Conservation (phyloP, 1,140 invertebrate species). For the Drosophila equinoxialis region DNA sequence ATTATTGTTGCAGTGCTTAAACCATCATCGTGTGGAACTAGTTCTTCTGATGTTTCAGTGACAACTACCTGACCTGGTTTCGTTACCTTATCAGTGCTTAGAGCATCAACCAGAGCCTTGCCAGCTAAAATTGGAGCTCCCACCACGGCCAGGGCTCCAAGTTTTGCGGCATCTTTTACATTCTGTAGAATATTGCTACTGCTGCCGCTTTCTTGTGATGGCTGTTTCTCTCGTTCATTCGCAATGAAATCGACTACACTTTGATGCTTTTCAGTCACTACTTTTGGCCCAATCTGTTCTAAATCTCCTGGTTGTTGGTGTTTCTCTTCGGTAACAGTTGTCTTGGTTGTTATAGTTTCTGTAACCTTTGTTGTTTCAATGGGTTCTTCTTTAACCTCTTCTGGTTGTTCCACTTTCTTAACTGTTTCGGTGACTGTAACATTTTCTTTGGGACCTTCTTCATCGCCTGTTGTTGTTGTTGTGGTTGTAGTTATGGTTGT, state of each 20-base stretch:
- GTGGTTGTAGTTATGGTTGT: conserved; percentile 58
- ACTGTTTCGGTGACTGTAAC: conserved; percentile 24
- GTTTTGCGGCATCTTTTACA: conserved; percentile 91
- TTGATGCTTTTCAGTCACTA: conserved; percentile 42
- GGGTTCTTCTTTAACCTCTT: conserved; percentile 3
- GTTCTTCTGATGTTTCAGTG: conserved; percentile 31
- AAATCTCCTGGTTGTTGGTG: conserved; percentile 35
- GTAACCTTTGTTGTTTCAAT: conserved; percentile 28
- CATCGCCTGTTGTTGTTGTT: conserved; percentile 35
- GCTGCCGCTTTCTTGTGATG: conserved; percentile 24
- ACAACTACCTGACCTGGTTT: conserved; percentile 73
- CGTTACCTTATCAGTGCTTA: conserved; percentile 85
- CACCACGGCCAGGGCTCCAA: conserved; percentile 91
- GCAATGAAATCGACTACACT: conserved; percentile 65
- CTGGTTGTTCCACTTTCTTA: background rate
- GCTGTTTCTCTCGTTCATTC: conserved; percentile 44
- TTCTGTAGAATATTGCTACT: conserved; percentile 79
- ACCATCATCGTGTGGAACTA: conserved; percentile 19
- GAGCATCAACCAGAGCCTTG: conserved; percentile 91
- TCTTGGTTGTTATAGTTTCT: conserved; percentile 28
- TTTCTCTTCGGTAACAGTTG: conserved; percentile 25
- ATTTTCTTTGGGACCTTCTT: conserved; percentile 25
- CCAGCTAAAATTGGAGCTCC: conserved; percentile 91
- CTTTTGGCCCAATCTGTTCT: conserved; percentile 27
- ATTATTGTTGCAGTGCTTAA: conserved; percentile 49